These are phyloP conservation scores for Galaxias olidus DNA, from an alignment of 2,797 vertebrate genomes.

Conservation along the genomic window DNA sequence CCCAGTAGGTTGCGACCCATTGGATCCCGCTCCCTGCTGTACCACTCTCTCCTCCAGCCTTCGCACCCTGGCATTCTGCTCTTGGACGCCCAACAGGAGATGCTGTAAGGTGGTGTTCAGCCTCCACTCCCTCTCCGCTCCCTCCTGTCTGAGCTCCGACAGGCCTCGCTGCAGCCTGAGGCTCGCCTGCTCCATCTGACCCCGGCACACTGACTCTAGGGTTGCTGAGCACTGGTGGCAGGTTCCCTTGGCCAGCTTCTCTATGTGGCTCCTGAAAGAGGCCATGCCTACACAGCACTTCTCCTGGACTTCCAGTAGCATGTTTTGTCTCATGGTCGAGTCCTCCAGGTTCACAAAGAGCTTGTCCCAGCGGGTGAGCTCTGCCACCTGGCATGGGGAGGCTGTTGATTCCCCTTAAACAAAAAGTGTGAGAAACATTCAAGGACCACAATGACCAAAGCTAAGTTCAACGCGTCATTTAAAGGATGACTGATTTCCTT, in stretches of 20 bases:
- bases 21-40: background rate
- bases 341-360: constrained; percentile 70
- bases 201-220: constrained; percentile 45
- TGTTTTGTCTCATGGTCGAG: constrained; percentile 71
- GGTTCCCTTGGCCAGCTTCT: constrained; percentile 38
- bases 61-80: constrained; percentile 30
- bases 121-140: constrained; percentile 47
- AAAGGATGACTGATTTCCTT: too few relatives aligned
- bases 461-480: background rate
- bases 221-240: constrained; percentile 45
- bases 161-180: constrained; percentile 40
- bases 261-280: constrained; percentile 46
- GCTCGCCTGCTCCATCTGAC: constrained; percentile 35
- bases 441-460: constrained; percentile 15
- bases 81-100: constrained; percentile 38
- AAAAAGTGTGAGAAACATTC: constrained; percentile 16
- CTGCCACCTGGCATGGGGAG: constrained; percentile 41
- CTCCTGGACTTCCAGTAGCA: constrained; percentile 60
- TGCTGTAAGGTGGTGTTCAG: constrained; percentile 50
- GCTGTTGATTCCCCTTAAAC: constrained; percentile 35
- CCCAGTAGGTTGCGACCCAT: constrained; percentile 13
- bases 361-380: constrained; percentile 68
- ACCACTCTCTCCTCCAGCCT: constrained; percentile 37
- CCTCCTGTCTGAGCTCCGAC: constrained; percentile 44
- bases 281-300: constrained; percentile 38